phyloP scores from a whole-genome alignment of 2,113 vertebrate genomes.

The Trogon surrucura region DNA sequence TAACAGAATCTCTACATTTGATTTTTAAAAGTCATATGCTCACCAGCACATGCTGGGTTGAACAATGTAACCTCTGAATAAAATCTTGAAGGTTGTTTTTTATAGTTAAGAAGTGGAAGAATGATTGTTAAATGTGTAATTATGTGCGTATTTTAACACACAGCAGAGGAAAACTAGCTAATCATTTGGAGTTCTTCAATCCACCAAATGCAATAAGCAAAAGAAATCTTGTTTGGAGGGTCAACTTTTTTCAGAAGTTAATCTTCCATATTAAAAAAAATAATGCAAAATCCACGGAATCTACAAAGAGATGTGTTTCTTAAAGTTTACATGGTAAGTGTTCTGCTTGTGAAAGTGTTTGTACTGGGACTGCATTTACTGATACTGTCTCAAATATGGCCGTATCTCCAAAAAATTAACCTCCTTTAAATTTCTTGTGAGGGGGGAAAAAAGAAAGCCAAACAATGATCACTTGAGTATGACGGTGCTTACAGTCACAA shows the following conservation, averaged over 20 bases:
- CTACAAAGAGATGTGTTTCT: neutral
- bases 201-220: neutral
- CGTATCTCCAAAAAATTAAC: neutral
- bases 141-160: neutral
- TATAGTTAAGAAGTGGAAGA: neutral
- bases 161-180: neutral
- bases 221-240: neutral
- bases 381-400: neutral
- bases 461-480: neutral
- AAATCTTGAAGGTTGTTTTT: neutral
- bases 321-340: neutral
- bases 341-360: neutral
- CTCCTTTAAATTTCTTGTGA: neutral
- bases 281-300: neutral
- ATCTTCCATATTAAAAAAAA: neutral
- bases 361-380: neutral
- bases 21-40: neutral
- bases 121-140: neutral
- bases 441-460: too few species aligned
- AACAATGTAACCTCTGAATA: neutral
- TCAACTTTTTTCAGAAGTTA: neutral
- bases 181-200: neutral
- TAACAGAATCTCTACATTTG: neutral
- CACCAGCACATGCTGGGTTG: accelerated
- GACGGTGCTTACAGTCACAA: neutral